Evolutionary conservation across 2,888 invertebrate species (phyloP), one percentile per base, ranked within the genome.

Genomic region (Andrena minutula): DNA sequence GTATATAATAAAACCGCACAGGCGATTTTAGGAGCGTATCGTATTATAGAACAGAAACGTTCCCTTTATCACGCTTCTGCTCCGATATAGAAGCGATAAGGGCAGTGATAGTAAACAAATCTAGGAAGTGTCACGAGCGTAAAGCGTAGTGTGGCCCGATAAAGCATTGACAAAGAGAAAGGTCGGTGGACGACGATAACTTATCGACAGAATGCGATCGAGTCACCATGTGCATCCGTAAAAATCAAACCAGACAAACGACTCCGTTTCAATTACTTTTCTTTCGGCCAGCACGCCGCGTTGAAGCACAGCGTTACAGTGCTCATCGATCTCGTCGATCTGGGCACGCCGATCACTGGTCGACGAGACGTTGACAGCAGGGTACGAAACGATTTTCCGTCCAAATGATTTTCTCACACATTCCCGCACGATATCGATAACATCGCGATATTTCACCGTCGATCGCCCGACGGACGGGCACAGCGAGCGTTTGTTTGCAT

Each of bases 231-330:
- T 28, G 64, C 35, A 73, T 63, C 28, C 12, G 23, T 20, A 70
- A 63, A 74, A 71, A 64, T 68, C 32, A 35, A 66, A 61, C 64
- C 73, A 83, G 65, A 75, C 78, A 53, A 81, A 86, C 75, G 49
- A 72, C 76, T 77, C 41, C 75, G 32, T 69, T 60, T 28, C 65
- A 53, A 79, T 81, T 75, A 79, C 76, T 66, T 81, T 70, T 73
- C 69, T 69, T 58, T 79, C 23, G 53, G 56, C n/a, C 69, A 61
- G 41, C 63, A 20, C 3, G 51, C 66, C 66, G 41, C 41, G 49
- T 73, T 12, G 64, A 20, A 8, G 20, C 75, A 61, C 63, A 26
- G 28, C 20, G 26, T 78, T 68, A 53, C 51, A 10, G 26, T 41
- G 53, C 70, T 71, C 82, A 30, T 82, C 76, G 78, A 61, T 61